Evolutionary conservation across 2,113 vertebrate species (phyloP).

Genomic region (Lycocorax pyrrhopterus): DNA sequence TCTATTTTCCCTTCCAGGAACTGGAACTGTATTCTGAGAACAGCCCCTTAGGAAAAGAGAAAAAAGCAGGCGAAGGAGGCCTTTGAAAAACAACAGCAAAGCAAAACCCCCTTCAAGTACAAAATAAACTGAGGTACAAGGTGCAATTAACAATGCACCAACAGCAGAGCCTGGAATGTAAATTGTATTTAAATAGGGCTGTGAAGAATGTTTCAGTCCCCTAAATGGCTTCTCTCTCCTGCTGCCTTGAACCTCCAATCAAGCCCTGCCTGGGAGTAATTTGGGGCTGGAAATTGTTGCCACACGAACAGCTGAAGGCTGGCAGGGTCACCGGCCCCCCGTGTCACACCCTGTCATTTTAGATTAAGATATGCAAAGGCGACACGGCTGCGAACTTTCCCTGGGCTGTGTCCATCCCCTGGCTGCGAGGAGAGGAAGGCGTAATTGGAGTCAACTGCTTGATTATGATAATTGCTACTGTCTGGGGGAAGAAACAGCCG

Average conservation of each 20-base stretch:
- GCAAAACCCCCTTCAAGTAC: background rate
- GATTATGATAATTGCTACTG: conserved; percentile 98
- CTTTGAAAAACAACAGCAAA: conserved; percentile 56
- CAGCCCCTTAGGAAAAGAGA: background rate
- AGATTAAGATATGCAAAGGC: conserved; percentile 97
- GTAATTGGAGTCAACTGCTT: conserved; percentile 98
- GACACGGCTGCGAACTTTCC: conserved; percentile 81
- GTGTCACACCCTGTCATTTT: conserved; percentile 97
- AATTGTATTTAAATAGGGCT: conserved; percentile 69
- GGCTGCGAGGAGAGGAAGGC: conserved; percentile 88
- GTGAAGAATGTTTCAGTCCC: conserved; percentile 54
- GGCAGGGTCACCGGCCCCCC: conserved; percentile 85
- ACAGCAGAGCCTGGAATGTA: conserved; percentile 63
- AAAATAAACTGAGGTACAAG: conserved; percentile 62
- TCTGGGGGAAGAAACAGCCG: conserved; percentile 78
- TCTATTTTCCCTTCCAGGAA: conserved; percentile 60
- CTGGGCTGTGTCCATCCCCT: conserved; percentile 75
- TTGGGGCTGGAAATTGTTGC: conserved; percentile 92
- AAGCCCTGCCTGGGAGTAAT: conserved; percentile 84
- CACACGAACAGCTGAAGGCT: conserved; percentile 84
- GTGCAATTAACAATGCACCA: conserved; percentile 67
- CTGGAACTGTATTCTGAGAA: conserved; percentile 40
- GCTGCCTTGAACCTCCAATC: conserved; percentile 57
- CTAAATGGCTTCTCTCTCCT: conserved; percentile 60
- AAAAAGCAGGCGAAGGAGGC: background rate